Base-by-base conservation (phyloP, 2,888 invertebrate species). In the Invenusta paracnida region DNA sequence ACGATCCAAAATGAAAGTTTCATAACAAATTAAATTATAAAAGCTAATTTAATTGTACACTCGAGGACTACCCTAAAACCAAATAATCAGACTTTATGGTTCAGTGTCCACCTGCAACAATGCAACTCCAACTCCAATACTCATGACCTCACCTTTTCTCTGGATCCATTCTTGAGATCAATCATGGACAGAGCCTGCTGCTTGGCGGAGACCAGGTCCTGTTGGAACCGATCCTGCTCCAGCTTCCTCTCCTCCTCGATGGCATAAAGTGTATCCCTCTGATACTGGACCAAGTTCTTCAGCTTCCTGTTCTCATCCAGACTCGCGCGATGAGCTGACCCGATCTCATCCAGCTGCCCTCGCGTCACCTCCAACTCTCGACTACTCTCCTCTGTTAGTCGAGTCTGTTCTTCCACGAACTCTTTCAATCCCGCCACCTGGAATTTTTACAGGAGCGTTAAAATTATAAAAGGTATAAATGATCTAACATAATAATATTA, bases 251-350 rank as follows among this genome's bases (percentile, higher is more conserved):
- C 73, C 25, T 73, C 73, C 73, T 73, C 73, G 27, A 73, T 73
- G 11, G 73, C 73, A 23, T 73, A 25, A 5, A 73, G 73, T 13
- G 73, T 73, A 23, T 73, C 73, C 27, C 73, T 5, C 73, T 73
- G 73, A 73, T 73, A 73, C 27, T 73, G 73, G 2, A 73, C 73
- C 73, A 73, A 73, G 23, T 73, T 73, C 27, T 73, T 73, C 73
- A 73, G 5, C 73, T 73, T 73, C 11, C 25, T 5, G 73, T 73
- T 73, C 27, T 73, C 73, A n/a, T 73, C 73, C 73, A 73, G 73
- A 73, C 73, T 73, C 5, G 73, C 11, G 11, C 73, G 73, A 73
- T 73, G 73, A 5, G 73, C 73, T 23, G 73, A 13, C 5, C 73
- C 73, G 27, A 73, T 73, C 73, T 73, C 73, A 5, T 73, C 73